Evolutionary conservation across 2,113 vertebrate species (phyloP), one percentile per base, ranked within the genome.

Genomic region (Ranitomeya variabilis): DNA sequence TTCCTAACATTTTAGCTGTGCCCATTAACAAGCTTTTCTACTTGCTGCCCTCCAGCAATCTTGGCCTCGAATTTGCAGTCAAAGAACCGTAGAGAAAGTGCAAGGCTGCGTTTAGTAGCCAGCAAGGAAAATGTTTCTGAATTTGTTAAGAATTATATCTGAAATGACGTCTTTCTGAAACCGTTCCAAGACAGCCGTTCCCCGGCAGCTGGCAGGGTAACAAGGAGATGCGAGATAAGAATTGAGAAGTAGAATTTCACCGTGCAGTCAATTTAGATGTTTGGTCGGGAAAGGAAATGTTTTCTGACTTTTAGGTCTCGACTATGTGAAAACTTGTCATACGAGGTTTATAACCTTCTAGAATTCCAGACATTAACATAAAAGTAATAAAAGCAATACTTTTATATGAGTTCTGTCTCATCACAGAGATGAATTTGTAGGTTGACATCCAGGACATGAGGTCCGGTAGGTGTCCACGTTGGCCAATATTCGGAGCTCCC

Each of bases 201-300:
- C 59, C 37, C 60, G 14, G 85, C 76, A 80, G 85, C 76, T 87
- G 74, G 74, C 74, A 67, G 74, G 76, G 76, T 79, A 67, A 64
- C 85, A 87, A 80, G 84, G 13, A 69, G 26, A 37, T 57, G 19
- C 21, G 2, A 84, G 85, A 87, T 87, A 87, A 80, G 85, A 79
- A 76, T 14, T n/a, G 60, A 87, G 60, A 67, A 31, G 76, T 3
- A 2, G 12, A 54, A 55, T 78, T 87, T 55, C 62, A 69, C 52
- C 9, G 21, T 19, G 64, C 51, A 71, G 82, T 71, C 82, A 84
- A 71, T 69, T 84, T 69, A 69, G 86, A 79, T 87, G 76, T 87
- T 80, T 84, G 51, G 64, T 16, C 26, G 51, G 21, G 21, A 55
- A 83, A 55, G 16, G 2, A 18, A 23, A 84, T 84, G 18, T 18